Conservation (phyloP, 2,113 vertebrate genomes). For the Gobio gobio region DNA sequence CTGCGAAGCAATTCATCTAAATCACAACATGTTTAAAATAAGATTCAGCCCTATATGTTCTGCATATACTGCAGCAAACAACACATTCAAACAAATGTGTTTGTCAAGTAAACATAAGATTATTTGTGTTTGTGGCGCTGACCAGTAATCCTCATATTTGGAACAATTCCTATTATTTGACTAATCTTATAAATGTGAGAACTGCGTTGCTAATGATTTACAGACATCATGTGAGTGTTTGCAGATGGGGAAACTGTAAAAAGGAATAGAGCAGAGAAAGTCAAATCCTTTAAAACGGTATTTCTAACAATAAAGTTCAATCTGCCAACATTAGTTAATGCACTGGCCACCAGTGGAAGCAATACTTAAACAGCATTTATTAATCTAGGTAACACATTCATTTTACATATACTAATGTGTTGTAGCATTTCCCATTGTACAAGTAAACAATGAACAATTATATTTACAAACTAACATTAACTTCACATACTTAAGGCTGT, state of each 20-base stretch:
- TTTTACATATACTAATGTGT: neutral
- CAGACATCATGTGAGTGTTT: neutral
- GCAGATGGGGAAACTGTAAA: neutral
- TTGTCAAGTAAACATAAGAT: neutral
- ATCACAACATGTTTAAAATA: neutral
- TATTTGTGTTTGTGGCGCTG: neutral
- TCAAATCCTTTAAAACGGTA: neutral
- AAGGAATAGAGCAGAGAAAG: neutral
- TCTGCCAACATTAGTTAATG: neutral
- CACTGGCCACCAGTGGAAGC: neutral
- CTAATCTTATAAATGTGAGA: neutral
- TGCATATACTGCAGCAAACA: neutral
- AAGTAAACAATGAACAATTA: neutral
- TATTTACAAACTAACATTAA: no score
- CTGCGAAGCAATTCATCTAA: neutral
- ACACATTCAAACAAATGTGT: neutral
- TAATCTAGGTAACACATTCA: neutral
- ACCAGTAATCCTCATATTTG: neutral
- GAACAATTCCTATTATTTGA: neutral
- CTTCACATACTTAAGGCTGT: no score
- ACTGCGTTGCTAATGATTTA: neutral
- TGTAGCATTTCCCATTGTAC: neutral
- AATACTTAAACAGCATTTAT: neutral
- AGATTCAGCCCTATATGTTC: neutral
- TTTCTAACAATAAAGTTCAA: neutral